These are phyloP conservation scores for Diphyllodes magnificus DNA, from an alignment of 2,113 vertebrate species.

Conservation along the genomic window DNA sequence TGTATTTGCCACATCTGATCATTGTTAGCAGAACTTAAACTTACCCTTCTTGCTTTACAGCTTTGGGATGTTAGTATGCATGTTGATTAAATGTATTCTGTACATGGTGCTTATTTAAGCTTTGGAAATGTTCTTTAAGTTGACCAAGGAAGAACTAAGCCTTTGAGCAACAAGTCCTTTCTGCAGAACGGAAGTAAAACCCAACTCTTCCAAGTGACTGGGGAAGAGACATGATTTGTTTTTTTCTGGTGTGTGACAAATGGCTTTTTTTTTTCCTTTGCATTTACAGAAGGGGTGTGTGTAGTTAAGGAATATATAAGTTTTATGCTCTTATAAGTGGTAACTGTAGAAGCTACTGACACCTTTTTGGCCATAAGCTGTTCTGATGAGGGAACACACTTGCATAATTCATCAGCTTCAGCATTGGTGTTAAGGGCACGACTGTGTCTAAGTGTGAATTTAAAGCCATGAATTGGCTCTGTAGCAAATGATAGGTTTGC, in stretches of 20 bases:
- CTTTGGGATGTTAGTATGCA: not conserved
- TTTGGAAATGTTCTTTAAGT: not conserved
- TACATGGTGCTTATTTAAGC: not conserved
- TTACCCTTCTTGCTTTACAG: not conserved
- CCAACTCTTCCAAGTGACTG: not conserved
- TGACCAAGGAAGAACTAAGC: not conserved
- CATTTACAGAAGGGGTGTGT: not conserved
- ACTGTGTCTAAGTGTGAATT: not conserved
- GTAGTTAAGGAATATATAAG: not conserved
- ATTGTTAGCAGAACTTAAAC: not conserved
- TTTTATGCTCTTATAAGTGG: not conserved
- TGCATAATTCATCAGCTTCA: not conserved
- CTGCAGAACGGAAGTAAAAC: not conserved
- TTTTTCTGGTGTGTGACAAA: not conserved
- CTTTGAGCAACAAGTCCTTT: not conserved
- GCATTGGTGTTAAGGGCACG: not conserved
- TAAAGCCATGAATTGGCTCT: not conserved
- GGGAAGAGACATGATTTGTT: not conserved
- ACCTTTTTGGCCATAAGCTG: not conserved
- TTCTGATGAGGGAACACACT: not conserved
- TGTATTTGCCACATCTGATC: not conserved
- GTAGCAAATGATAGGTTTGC: not conserved
- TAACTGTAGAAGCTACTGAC: not conserved
- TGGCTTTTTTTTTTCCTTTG: not conserved
- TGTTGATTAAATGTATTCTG: not conserved